Evolutionary conservation across 2,797 vertebrate species (phyloP).

Genomic region (Gymnodraco acuticeps): DNA sequence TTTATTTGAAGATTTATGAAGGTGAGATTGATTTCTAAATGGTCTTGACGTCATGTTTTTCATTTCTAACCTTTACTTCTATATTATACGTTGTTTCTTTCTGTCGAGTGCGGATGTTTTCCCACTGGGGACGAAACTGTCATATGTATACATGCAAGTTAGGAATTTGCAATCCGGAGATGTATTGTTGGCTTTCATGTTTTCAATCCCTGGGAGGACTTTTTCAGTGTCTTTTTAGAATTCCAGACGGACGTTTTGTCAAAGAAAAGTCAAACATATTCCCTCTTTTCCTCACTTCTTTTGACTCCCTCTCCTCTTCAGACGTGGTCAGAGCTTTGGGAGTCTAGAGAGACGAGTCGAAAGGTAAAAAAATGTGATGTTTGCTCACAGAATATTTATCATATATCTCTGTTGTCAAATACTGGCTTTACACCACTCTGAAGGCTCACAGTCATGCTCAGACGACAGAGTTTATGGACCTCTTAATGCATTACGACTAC

Average conservation of each 20-base stretch:
- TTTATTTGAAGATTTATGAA: no score
- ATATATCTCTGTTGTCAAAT: slow-evolving; percentile 14
- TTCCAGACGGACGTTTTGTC: slow-evolving; percentile 2
- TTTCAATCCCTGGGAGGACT: no score
- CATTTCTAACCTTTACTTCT: neutral
- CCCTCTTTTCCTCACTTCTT: neutral
- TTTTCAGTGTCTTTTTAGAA: neutral
- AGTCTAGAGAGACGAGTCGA: neutral
- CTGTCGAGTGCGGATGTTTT: neutral
- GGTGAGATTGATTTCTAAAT: no score
- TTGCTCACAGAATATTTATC: slow-evolving; percentile 36
- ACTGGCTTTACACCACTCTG: neutral
- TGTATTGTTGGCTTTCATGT: neutral
- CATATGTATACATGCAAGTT: neutral
- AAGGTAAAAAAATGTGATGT: slow-evolving; percentile 37
- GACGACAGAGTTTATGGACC: neutral
- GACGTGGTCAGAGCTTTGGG: slow-evolving; percentile 3
- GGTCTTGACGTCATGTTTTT: no score
- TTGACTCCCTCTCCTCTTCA: neutral
- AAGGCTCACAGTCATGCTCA: neutral
- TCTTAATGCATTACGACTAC: slow-evolving; percentile 1
- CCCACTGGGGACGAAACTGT: neutral
- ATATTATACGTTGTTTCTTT: neutral
- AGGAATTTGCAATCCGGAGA: neutral
- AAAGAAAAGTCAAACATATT: neutral